Percentiles rank a stretch among this genome's conserved stretches.
Conservation (phyloP, 1,140 invertebrate genomes). For the Drosophila ambigua region DNA sequence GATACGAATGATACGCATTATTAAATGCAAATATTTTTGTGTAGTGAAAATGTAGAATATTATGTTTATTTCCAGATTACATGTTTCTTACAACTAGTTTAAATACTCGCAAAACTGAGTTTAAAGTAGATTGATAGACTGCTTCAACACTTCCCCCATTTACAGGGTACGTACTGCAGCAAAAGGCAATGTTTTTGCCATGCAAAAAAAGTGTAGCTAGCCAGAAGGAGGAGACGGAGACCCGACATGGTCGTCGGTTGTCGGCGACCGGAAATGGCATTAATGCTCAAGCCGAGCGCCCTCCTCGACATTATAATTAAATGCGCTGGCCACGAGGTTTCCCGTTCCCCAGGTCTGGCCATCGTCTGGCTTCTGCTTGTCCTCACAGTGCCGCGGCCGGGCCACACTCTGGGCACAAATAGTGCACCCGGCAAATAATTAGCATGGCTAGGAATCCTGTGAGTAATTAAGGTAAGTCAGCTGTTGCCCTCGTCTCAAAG, state of each 20-base stretch:
- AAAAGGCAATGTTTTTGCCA: constrained; percentile 1
- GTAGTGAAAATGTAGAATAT: too few relatives aligned
- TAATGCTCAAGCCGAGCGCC: constrained; percentile 65
- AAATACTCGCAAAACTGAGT: too few relatives aligned
- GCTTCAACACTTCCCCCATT: too few relatives aligned
- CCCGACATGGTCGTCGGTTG: constrained; percentile 16
- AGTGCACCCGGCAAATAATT: constrained; percentile 71
- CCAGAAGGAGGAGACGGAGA: constrained; percentile 4
- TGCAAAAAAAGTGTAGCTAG: constrained; percentile 14
- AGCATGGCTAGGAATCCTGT: constrained; percentile 63
- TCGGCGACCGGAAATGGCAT: constrained; percentile 70
- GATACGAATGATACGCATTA: too few relatives aligned
- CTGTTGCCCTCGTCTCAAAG: constrained; percentile 51
- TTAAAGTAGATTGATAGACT: background rate
- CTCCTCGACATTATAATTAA: constrained; percentile 66
- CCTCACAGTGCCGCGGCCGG: background rate
- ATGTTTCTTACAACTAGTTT: too few relatives aligned
- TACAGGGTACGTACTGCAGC: background rate
- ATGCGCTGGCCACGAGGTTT: constrained; percentile 45
- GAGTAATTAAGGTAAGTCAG: constrained; percentile 80
- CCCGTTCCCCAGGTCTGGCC: background rate
- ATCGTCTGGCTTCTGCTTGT: constrained; percentile 5
- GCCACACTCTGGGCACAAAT: background rate
- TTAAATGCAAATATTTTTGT: background rate
- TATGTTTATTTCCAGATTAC: too few relatives aligned